Conservation (phyloP, 2,113 vertebrate genomes). For the Neotragus moschatus region DNA sequence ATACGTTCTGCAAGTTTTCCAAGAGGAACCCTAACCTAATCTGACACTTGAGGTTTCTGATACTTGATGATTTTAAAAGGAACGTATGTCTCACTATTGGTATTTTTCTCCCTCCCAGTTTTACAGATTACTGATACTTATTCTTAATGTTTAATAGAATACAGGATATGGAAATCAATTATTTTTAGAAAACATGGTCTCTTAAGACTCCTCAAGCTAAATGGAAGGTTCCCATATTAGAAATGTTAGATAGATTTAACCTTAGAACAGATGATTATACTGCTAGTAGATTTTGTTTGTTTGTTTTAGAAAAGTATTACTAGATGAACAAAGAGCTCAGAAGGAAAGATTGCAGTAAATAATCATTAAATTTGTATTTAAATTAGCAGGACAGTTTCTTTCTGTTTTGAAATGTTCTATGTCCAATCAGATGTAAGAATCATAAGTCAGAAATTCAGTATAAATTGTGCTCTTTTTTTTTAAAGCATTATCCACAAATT, state of each 20-base stretch:
- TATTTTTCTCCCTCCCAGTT: neutral
- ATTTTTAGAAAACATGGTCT: constrained; percentile 25
- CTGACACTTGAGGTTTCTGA: neutral
- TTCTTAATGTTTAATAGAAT: neutral
- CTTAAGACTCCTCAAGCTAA: constrained; percentile 13
- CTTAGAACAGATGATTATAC: neutral
- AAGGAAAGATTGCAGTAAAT: constrained; percentile 5
- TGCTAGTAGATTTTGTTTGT: neutral
- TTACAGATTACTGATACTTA: neutral
- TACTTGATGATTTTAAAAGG: constrained; percentile 31
- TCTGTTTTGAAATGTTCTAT: constrained; percentile 37
- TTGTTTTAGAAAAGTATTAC: neutral
- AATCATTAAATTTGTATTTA: constrained; percentile 35
- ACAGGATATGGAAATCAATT: neutral
- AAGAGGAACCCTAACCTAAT: neutral
- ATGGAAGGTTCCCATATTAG: neutral
- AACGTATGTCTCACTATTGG: neutral
- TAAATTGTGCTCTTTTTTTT: constrained; percentile 61
- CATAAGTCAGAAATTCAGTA: neutral
- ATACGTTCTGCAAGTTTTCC: neutral
- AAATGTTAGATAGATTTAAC: constrained; percentile 32
- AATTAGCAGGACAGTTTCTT: constrained; percentile 36
- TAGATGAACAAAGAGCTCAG: neutral
- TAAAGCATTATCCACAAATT: constrained; percentile 88
- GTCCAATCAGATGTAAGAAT: neutral